phyloP scores from a whole-genome alignment of 2,797 vertebrate genomes.

The Ispidina picta region DNA sequence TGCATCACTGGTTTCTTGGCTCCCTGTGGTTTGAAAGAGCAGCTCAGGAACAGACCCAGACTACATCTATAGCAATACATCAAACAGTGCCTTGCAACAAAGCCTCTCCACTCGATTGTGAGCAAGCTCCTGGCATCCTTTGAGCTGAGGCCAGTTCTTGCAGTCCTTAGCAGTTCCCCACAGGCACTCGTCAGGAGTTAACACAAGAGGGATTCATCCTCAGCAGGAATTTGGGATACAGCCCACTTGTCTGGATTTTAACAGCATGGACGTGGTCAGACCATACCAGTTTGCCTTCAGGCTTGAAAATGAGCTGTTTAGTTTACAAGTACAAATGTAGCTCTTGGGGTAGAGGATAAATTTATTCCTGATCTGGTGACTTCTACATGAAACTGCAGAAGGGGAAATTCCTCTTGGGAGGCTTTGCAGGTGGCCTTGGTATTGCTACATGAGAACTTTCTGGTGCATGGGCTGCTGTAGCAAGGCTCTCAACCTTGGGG shows the following conservation, averaged over 20 bases:
- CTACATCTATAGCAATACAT: not conserved
- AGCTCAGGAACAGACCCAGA: not conserved
- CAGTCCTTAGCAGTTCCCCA: not conserved
- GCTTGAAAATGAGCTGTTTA: not conserved
- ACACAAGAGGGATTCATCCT: not conserved
- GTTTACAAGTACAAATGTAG: not conserved
- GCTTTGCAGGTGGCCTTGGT: not conserved
- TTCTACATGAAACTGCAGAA: not conserved
- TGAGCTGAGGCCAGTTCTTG: not conserved
- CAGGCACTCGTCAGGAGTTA: not conserved
- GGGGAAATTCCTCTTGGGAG: not conserved
- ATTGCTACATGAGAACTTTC: not conserved
- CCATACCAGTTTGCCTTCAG: not conserved
- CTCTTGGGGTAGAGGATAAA: not conserved
- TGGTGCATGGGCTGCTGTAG: not conserved
- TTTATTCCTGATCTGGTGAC: not conserved
- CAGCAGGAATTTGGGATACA: not conserved
- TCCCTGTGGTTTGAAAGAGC: not conserved
- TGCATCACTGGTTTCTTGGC: not conserved
- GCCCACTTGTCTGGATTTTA: not conserved
- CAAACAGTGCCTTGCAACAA: not conserved
- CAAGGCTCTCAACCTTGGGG: rapidly evolving
- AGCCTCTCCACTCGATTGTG: not conserved
- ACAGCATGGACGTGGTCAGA: not conserved
- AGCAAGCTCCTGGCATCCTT: not conserved